These are phyloP conservation scores for Ridgeia piscesae DNA, from an alignment of 1,140 invertebrate species.

Conservation along the genomic window DNA sequence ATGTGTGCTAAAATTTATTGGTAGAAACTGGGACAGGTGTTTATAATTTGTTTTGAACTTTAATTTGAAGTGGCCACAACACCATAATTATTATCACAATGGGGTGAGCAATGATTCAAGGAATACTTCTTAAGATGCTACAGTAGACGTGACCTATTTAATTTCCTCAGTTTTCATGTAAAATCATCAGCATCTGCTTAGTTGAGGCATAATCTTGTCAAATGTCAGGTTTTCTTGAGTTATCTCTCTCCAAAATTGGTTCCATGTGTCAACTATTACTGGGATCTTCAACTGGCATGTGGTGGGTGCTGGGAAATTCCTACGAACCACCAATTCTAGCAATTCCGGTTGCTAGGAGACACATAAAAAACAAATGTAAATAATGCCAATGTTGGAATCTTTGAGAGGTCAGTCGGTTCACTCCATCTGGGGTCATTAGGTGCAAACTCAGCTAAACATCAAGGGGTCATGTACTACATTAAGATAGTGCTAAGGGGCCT, in stretches of 20 bases:
- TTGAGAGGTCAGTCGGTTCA: not conserved
- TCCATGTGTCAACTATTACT: not conserved
- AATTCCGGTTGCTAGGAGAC: not conserved
- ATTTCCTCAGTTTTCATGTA: not conserved
- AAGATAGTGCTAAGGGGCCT: not conserved
- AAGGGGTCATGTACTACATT: not conserved
- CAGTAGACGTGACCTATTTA: not conserved
- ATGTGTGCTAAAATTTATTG: too few relatives aligned
- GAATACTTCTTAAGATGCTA: not conserved
- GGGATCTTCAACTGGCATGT: not conserved
- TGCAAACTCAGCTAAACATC: not conserved
- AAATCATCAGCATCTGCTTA: not conserved
- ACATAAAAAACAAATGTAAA: not conserved
- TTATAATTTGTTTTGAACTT: too few relatives aligned
- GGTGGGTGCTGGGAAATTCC: not conserved
- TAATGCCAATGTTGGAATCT: not conserved
- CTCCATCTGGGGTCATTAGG: not conserved
- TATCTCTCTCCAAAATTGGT: not conserved
- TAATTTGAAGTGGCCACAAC: not conserved
- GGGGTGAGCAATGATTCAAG: not conserved
- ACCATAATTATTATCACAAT: not conserved
- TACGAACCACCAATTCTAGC: not conserved
- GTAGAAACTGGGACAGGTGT: not conserved
- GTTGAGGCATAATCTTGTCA: not conserved
- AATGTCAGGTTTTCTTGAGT: not conserved